Percentiles rank a stretch among this genome's conserved stretches.
Evolutionary conservation across 2,888 invertebrate species (phyloP).

Genomic region (Orchestes rusci): DNA sequence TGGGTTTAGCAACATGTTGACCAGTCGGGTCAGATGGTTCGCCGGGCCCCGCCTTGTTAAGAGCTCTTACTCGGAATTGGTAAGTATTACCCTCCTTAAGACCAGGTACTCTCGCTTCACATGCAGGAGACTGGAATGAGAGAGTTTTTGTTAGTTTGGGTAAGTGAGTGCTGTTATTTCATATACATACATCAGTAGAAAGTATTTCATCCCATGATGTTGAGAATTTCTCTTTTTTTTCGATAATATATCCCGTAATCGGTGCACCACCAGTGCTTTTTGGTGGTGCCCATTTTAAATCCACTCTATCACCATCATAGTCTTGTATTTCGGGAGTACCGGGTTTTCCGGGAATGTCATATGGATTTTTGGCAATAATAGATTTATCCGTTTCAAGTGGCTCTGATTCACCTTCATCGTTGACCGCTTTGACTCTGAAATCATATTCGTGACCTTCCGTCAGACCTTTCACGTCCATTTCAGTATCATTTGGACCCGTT

Average conservation of each 20-base stretch:
- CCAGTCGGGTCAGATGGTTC: constrained; percentile 86
- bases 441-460: constrained; percentile 91
- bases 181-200: constrained; percentile 55
- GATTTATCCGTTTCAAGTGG: constrained; percentile 87
- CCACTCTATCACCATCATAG: constrained; percentile 84
- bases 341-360: constrained; percentile 79
- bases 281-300: constrained; percentile 76
- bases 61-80: constrained; percentile 90
- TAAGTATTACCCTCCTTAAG: constrained; percentile 87
- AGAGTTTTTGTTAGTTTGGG: too few relatives aligned
- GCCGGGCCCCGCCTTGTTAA: constrained; percentile 91
- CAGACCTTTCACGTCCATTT: constrained; percentile 81
- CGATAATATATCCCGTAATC: constrained; percentile 80
- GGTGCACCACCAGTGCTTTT: constrained; percentile 72
- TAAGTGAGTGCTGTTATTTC: too few relatives aligned
- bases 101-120: constrained; percentile 77
- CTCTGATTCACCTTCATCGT: constrained; percentile 92
- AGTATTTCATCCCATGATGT: constrained; percentile 76
- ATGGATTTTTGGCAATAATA: constrained; percentile 94
- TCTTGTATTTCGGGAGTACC: constrained; percentile 79
- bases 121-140: constrained; percentile 61
- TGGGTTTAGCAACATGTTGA: constrained; percentile 79
- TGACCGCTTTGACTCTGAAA: constrained; percentile 88
- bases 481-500: constrained; percentile 75
- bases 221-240: constrained; percentile 78